A percentile compares a stretch with the other conserved stretches of the same genome.
These are phyloP conservation scores for Australoheros facetus DNA, from an alignment of 2,797 vertebrate species.

Conservation along the genomic window DNA sequence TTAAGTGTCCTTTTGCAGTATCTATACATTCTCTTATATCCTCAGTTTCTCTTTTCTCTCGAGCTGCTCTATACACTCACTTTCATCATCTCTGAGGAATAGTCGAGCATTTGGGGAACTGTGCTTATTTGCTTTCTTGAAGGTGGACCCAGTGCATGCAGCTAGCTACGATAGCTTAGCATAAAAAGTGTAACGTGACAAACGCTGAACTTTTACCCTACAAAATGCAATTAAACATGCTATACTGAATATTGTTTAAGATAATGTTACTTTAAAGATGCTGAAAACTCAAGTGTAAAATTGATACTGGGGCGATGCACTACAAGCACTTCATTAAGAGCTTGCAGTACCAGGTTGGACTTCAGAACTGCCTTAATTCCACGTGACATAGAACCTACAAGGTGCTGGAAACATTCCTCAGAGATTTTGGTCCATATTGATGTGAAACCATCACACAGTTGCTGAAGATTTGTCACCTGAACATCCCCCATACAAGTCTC, in stretches of 20 bases:
- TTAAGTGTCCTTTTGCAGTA: conserved; percentile 33
- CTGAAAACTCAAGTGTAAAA: neutral
- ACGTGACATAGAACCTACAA: neutral
- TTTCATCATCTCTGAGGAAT: neutral
- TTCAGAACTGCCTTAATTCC: neutral
- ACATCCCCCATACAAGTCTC: neutral
- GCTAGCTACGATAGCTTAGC: neutral
- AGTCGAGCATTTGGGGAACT: conserved; percentile 9
- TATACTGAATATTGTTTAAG: neutral
- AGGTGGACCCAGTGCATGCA: neutral
- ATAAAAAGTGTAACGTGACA: neutral
- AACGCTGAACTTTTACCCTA: neutral
- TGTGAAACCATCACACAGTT: neutral
- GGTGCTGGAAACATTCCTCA: neutral
- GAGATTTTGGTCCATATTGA: neutral
- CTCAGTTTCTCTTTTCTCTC: neutral
- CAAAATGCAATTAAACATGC: neutral
- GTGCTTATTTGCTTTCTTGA: neutral
- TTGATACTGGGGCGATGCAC: neutral
- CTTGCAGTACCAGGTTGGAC: neutral
- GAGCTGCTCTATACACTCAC: neutral
- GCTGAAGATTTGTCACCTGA: neutral
- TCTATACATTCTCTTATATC: conserved; percentile 45
- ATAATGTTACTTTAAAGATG: neutral
- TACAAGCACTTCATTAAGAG: neutral